These are phyloP conservation scores for Drosophila infuscata DNA, from an alignment of 2,888 invertebrate species.

Conservation along the genomic window DNA sequence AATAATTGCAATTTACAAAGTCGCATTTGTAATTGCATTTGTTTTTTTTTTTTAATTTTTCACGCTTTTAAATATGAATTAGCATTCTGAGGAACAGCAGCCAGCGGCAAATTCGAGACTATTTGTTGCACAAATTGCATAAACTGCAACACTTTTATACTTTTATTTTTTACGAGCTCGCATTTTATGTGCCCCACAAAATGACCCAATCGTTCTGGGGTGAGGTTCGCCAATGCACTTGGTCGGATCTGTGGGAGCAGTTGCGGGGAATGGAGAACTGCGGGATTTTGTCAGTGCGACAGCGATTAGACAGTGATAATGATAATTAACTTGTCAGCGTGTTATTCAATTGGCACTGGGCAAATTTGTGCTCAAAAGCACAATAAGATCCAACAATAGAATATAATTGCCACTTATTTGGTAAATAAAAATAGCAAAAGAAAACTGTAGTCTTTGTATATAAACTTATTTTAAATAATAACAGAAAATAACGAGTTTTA, in stretches of 20 bases:
- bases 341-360: constrained; percentile 42
- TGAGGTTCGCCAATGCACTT: constrained; percentile 16
- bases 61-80: constrained; percentile 29
- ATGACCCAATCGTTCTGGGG: constrained; percentile 36
- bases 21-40: constrained; percentile 29
- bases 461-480: background rate
- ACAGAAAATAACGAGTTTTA: background rate
- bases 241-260: background rate
- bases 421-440: background rate
- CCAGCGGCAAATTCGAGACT: background rate
- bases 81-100: constrained; percentile 11
- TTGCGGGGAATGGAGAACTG: background rate
- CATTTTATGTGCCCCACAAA: constrained; percentile 48
- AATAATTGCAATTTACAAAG: constrained; percentile 19
- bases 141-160: constrained; percentile 5
- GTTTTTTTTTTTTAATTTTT: constrained; percentile 2
- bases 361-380: constrained; percentile 26
- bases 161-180: constrained; percentile 28
- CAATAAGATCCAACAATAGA: constrained; percentile 25
- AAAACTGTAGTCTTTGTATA: background rate
- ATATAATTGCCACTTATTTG: background rate
- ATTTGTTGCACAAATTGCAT: constrained; percentile 28
- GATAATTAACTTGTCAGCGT: constrained; percentile 63
- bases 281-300: constrained; percentile 9
- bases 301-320: constrained; percentile 50